These are phyloP conservation scores for Lampris megalopsis DNA, from an alignment of 2,113 vertebrate genomes.

Conservation along the genomic window DNA sequence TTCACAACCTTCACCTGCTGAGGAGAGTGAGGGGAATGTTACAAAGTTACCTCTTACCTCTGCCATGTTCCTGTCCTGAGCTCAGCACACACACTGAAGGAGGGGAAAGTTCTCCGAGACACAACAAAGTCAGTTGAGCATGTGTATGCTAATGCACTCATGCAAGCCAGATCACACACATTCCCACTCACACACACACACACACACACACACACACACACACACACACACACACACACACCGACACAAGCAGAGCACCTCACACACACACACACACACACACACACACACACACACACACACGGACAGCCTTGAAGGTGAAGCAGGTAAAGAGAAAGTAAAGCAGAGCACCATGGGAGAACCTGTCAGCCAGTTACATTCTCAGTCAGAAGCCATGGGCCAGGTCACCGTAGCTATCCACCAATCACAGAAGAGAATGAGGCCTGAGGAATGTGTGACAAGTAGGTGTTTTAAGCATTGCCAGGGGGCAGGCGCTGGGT, in stretches of 20 bases:
- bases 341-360: constrained; percentile 2
- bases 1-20: too few relatives aligned
- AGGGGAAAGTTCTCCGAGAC: constrained; percentile 13
- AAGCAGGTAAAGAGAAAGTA: constrained; percentile 50
- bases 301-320: constrained; percentile 4
- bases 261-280: neutral
- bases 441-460: constrained; percentile 51
- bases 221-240: neutral
- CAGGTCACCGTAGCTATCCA: constrained; percentile 25
- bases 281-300: neutral
- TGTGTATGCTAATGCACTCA: neutral
- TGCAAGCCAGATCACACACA: too few relatives aligned
- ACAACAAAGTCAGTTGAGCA: constrained; percentile 6
- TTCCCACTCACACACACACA: neutral
- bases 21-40: neutral
- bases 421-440: constrained; percentile 55
- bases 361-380: constrained; percentile 58
- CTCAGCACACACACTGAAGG: constrained; percentile 10
- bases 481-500: neutral
- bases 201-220: constrained; percentile 13
- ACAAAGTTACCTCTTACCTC: constrained; percentile 50
- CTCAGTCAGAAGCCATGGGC: constrained; percentile 16
- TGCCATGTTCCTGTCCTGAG: neutral
- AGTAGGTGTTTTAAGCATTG: constrained; percentile 29
- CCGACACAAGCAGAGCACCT: neutral